Conservation (phyloP, 2,113 vertebrate species). For the Pholis gunnellus region DNA sequence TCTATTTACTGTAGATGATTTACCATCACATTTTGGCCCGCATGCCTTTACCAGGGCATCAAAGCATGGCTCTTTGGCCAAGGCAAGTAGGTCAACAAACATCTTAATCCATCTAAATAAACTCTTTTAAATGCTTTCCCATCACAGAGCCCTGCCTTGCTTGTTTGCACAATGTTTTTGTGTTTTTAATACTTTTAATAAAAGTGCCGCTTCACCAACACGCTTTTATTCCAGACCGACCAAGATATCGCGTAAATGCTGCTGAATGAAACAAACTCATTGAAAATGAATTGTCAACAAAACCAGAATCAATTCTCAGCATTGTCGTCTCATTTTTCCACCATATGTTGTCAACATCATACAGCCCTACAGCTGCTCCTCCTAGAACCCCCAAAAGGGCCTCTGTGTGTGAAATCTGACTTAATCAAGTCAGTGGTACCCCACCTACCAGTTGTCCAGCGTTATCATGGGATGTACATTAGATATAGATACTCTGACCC, state of each 20-base stretch:
- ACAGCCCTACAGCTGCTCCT: slow-evolving; percentile 31
- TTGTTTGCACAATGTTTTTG: slow-evolving; percentile 21
- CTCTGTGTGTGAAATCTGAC: slow-evolving; percentile 12
- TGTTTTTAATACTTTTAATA: neutral
- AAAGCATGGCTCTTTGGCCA: slow-evolving; percentile 24
- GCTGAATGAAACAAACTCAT: neutral
- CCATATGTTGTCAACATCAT: slow-evolving; percentile 7
- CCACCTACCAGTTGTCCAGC: slow-evolving; percentile 57
- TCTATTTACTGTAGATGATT: slow-evolving; percentile 58
- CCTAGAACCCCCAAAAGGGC: slow-evolving; percentile 5
- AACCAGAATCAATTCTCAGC: neutral
- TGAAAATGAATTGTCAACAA: neutral
- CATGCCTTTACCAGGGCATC: slow-evolving; percentile 33
- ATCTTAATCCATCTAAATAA: slow-evolving; percentile 32
- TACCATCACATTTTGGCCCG: slow-evolving; percentile 36
- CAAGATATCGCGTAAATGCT: neutral
- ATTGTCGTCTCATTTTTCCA: slow-evolving; percentile 7
- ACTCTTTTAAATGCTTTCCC: slow-evolving; percentile 9
- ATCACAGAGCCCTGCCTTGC: neutral
- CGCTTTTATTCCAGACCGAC: neutral
- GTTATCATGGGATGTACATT: slow-evolving; percentile 63
- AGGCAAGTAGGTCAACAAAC: slow-evolving; percentile 27
- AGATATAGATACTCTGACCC: slow-evolving; percentile 67
- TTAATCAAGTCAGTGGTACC: slow-evolving; percentile 14
- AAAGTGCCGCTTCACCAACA: neutral